Base-by-base conservation (phyloP, 2,797 vertebrate genomes). In the Etheostoma nigrum region DNA sequence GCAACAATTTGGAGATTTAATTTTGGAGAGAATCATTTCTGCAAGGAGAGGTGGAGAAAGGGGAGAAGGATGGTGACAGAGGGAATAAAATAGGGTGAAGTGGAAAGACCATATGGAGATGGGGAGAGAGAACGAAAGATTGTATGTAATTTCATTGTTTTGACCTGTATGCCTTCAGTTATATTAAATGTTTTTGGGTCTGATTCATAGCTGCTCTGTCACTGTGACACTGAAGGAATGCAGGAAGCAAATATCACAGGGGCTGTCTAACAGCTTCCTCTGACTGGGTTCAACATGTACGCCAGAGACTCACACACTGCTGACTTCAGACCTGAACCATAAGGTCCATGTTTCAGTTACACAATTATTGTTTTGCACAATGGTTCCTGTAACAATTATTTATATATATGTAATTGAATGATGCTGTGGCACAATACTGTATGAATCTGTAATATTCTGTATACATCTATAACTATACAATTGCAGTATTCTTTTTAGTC, bases 191-290 rank as follows among this genome's bases (percentile, higher is more conserved):
- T 59, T 79, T 84, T 57, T 66, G 30, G 12, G 33, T 23, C 25
- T 60, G 73, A 83, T 64, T 86, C 72, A 75, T 52, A 45, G 66
- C 27, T 6, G 12, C 42, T 12, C 42, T 44, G 33, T 36, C 33
- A 61, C 30, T n/a, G 73, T 51, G 69, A 70, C 59, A 75, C 54
- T 48, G 59, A 81, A 44, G 57, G 67, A 80, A 83, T 55, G 67
- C 62, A 79, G 54, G 68, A 79, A 69, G 70, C 42, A 67, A 74
- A 76, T 68, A 88, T 85, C 60, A 76, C 82, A 77, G 78, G 48
- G 74, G 67, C 27, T 48, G 74, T 76, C 69, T 30, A 51, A 63
- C 80, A 77, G 72, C 23, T 65, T 82, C 71, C 57, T 58, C 70
- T 67, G 64, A 75, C 67, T 77, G 67, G 69, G 36, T 72, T 78